Percentiles rank a stretch among this genome's conserved stretches.
These are phyloP conservation scores for Lepus europaeus DNA, from an alignment of 2,113 vertebrate species.

Conservation along the genomic window DNA sequence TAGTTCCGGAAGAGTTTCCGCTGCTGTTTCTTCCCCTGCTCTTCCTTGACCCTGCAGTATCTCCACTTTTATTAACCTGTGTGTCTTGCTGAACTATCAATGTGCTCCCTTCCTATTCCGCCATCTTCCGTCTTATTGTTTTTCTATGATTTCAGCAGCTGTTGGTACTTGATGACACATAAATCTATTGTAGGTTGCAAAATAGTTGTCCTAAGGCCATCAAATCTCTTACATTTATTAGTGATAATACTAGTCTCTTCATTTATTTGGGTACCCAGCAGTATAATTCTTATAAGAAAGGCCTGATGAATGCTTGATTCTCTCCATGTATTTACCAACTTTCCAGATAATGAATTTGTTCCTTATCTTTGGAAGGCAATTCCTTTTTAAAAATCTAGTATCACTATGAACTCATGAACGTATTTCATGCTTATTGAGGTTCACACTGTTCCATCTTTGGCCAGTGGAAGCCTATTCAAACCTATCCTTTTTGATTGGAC, in stretches of 20 bases:
- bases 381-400: not conserved
- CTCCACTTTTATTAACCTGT: too few species aligned
- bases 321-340: constrained; percentile 1
- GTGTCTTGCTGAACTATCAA: too few species aligned
- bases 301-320: not conserved
- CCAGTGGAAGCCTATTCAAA: not conserved
- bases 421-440: not conserved
- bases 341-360: constrained; percentile 12
- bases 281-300: not conserved
- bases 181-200: not conserved
- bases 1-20: too few species aligned
- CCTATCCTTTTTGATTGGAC: not conserved
- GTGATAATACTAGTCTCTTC: constrained; percentile 5
- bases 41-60: too few species aligned
- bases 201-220: not conserved
- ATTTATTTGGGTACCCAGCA: not conserved
- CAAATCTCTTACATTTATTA: not conserved
- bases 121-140: too few species aligned
- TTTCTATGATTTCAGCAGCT: not conserved
- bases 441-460: not conserved
- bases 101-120: too few species aligned
- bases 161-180: not conserved
- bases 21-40: too few species aligned
- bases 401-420: not conserved
- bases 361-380: not conserved